Evolutionary conservation across 2,888 invertebrate genomes (phyloP).

Genomic region (Pogonocherus hispidulus): DNA sequence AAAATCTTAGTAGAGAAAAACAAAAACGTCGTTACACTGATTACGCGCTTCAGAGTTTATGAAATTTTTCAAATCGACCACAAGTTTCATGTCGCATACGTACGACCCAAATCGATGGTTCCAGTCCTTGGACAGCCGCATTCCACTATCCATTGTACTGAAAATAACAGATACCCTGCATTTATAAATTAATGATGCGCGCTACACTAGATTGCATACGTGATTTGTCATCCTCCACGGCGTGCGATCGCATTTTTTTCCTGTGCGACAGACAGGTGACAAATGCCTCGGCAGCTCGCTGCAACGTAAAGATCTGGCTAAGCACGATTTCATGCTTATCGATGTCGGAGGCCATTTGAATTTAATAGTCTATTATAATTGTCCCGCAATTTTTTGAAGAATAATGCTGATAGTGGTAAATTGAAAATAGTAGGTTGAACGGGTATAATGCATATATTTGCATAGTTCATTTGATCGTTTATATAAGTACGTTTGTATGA

Average conservation of each 20-base stretch:
- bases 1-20: too few relatives aligned
- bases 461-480: not conserved
- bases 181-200: conserved; percentile 4
- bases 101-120: not conserved
- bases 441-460: not conserved
- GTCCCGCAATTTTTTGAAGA: not conserved
- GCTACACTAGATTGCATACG: conserved; percentile 3
- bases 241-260: conserved; percentile 14
- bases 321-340: conserved; percentile 4
- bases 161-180: conserved; percentile 8
- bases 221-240: conserved; percentile 26
- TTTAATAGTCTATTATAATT: not conserved
- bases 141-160: not conserved
- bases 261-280: conserved; percentile 25
- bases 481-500: not conserved
- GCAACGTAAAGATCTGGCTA: conserved; percentile 20
- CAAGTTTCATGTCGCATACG: not conserved
- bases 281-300: conserved; percentile 10
- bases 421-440: not conserved
- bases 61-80: too few relatives aligned
- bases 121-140: not conserved
- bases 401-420: not conserved
- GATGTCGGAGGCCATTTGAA: not conserved
- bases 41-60: too few relatives aligned
- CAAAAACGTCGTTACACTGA: too few relatives aligned